These are phyloP conservation scores for Apamea epomidion DNA, from an alignment of 2,888 invertebrate genomes.

Conservation along the genomic window DNA sequence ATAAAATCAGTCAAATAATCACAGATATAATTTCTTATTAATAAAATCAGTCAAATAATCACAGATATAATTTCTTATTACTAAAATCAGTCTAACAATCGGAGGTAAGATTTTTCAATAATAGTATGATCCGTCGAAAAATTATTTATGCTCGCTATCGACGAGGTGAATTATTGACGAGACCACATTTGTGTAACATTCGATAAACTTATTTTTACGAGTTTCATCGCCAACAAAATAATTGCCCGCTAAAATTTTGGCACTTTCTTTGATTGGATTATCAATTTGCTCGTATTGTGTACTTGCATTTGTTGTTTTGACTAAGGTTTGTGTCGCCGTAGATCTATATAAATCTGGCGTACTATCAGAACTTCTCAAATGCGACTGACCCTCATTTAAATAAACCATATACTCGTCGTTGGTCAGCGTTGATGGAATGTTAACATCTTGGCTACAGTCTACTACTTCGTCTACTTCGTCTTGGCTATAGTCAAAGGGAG, in stretches of 20 bases:
- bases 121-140: not conserved
- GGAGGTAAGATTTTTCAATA: conserved; percentile 26
- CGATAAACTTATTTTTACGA: conserved; percentile 22
- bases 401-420: conserved; percentile 33
- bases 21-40: no score
- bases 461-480: conserved; percentile 13
- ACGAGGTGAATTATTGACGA: conserved; percentile 35
- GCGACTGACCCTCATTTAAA: conserved; percentile 36
- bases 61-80: no score
- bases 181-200: conserved; percentile 36
- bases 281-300: conserved; percentile 27
- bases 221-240: conserved; percentile 36
- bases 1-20: no score
- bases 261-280: conserved; percentile 23
- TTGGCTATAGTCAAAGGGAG: conserved; percentile 32
- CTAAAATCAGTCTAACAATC: conserved; percentile 31
- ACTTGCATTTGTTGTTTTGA: conserved; percentile 20
- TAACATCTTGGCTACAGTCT: conserved; percentile 19
- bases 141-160: conserved; percentile 21
- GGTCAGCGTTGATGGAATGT: conserved; percentile 14
- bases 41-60: no score
- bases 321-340: conserved; percentile 27
- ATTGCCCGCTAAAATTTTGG: conserved; percentile 8
- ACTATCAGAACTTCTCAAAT: conserved; percentile 22
- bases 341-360: conserved; percentile 35